A percentile compares a stretch with the other conserved stretches of the same genome.
Evolutionary conservation across 2,113 vertebrate species (phyloP).

Genomic region (Pogona vitticeps): DNA sequence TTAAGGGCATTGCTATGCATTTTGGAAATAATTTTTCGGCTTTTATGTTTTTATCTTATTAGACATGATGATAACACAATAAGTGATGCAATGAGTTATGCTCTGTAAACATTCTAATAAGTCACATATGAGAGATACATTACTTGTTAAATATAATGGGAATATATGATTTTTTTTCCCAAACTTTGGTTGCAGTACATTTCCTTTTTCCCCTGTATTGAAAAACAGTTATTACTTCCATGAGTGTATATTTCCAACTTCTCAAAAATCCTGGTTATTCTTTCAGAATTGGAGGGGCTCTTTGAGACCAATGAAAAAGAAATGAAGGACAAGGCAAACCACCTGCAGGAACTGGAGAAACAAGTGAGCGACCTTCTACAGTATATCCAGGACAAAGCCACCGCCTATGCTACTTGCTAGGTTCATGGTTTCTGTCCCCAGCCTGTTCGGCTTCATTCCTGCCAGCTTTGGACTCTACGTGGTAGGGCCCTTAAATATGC

Average conservation of each 20-base stretch:
- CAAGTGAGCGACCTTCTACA: conserved; percentile 72
- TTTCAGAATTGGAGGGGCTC: conserved; percentile 79
- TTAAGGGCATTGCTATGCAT: too few species aligned
- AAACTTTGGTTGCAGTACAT: not conserved
- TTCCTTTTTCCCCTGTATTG: not conserved
- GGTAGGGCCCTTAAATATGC: conserved; percentile 1
- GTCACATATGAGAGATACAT: too few species aligned
- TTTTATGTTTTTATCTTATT: too few species aligned
- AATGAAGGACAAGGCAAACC: conserved; percentile 75
- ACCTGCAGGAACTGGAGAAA: conserved; percentile 74
- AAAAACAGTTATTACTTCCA: not conserved
- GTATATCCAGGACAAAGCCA: conserved; percentile 69
- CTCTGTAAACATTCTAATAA: too few species aligned
- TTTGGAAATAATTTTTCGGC: too few species aligned
- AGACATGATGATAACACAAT: too few species aligned
- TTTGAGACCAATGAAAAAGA: conserved; percentile 77
- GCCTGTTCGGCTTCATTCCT: not conserved
- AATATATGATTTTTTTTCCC: not conserved
- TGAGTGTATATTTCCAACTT: not conserved
- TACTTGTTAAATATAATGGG: not conserved
- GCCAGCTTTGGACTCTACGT: not conserved
- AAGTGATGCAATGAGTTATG: too few species aligned
- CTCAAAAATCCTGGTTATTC: not conserved
- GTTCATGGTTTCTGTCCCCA: not conserved
- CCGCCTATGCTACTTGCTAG: conserved; percentile 77